These are phyloP conservation scores for Craterocephalus amniculus DNA, from an alignment of 2,797 vertebrate genomes.

Conservation along the genomic window DNA sequence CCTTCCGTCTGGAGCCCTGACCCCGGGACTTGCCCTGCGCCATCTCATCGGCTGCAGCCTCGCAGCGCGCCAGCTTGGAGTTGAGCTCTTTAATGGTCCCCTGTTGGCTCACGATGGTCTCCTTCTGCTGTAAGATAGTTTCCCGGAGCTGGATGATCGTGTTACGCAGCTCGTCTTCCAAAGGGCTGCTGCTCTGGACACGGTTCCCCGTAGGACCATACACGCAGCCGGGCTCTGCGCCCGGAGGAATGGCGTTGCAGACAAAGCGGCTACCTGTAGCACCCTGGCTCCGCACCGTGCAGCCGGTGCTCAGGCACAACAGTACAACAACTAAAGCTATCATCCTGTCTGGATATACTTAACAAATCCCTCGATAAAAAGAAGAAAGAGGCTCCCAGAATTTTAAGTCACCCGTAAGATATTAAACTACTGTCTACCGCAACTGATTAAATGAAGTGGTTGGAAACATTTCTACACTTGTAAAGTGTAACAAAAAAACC, in stretches of 20 bases:
- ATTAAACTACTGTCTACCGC: slow-evolving; percentile 41
- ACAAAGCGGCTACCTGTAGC: slow-evolving; percentile 90
- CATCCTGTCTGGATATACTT: slow-evolving; percentile 75
- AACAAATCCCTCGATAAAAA: slow-evolving; percentile 23
- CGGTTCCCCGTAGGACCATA: slow-evolving; percentile 82
- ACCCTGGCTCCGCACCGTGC: slow-evolving; percentile 68
- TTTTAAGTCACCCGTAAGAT: slow-evolving; percentile 13
- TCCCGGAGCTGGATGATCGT: slow-evolving; percentile 94
- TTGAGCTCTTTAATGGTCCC: slow-evolving; percentile 95
- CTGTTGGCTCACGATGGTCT: slow-evolving; percentile 93
- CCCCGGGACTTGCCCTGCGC: slow-evolving; percentile 81
- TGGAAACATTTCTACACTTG: slow-evolving; percentile 33
- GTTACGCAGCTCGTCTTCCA: slow-evolving; percentile 91
- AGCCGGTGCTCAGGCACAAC: slow-evolving; percentile 73
- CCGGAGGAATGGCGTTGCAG: slow-evolving; percentile 91
- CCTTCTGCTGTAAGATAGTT: slow-evolving; percentile 95
- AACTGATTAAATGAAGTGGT: slow-evolving; percentile 19
- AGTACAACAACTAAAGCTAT: slow-evolving; percentile 77
- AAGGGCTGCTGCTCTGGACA: slow-evolving; percentile 83
- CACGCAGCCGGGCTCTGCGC: slow-evolving; percentile 86
- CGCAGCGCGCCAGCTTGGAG: slow-evolving; percentile 92
- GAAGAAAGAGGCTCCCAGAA: slow-evolving; percentile 6
- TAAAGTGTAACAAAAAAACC: slow-evolving; percentile 24
- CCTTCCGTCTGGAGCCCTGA: slow-evolving; percentile 85
- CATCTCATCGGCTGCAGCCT: slow-evolving; percentile 81